Evolutionary conservation across 2,888 invertebrate species (phyloP).

Genomic region (Geotrupes spiniger): DNA sequence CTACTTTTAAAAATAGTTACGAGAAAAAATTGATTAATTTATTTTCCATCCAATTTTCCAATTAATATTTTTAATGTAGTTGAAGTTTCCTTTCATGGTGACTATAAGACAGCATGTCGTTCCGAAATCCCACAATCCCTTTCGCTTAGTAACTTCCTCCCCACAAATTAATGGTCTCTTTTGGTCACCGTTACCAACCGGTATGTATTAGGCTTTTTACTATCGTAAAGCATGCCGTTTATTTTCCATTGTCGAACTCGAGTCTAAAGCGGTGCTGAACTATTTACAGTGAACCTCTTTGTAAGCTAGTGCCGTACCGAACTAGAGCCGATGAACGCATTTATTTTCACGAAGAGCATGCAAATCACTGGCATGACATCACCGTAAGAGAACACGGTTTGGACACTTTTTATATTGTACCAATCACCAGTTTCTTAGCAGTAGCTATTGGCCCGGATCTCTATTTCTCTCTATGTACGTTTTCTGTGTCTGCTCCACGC

Average conservation of each 20-base stretch:
- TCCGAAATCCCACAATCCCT: not conserved
- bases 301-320: too few relatives aligned
- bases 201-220: conserved; percentile 1
- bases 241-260: too few relatives aligned
- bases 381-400: conserved; percentile 42
- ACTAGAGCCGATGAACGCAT: too few relatives aligned
- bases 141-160: not conserved
- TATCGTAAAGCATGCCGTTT: not conserved
- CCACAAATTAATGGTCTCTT: conserved; percentile 2
- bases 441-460: conserved; percentile 40
- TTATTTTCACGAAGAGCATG: too few relatives aligned
- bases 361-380: conserved; percentile 26
- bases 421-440: conserved; percentile 26
- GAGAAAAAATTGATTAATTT: too few relatives aligned
- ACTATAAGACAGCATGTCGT: conserved; percentile 5
- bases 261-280: too few relatives aligned
- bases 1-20: too few relatives aligned
- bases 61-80: too few relatives aligned
- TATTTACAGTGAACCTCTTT: too few relatives aligned
- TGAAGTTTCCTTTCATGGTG: too few relatives aligned
- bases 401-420: conserved; percentile 20
- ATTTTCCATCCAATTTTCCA: too few relatives aligned
- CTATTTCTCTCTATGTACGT: conserved; percentile 51
- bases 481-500: conserved; percentile 44
- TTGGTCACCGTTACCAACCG: not conserved